phyloP scores from a whole-genome alignment of 92 coral and sea anemone genomes.

The Zoanthus sansibaricus region DNA sequence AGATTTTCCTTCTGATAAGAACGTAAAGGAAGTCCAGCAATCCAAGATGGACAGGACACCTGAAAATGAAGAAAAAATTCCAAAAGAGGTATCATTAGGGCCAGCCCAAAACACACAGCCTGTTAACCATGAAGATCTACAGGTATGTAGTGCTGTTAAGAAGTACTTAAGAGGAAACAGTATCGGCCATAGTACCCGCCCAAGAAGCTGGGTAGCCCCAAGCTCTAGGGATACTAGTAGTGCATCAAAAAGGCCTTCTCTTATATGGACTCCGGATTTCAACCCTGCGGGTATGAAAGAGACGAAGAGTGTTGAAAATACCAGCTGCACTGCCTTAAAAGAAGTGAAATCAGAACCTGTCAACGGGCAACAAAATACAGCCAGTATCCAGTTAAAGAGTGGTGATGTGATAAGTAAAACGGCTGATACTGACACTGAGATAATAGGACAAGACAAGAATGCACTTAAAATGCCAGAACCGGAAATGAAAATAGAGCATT shows the following conservation, averaged over 20 bases:
- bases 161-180: conserved; percentile 48
- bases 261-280: conserved; percentile 49
- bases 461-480: neutral
- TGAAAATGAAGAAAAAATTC: neutral
- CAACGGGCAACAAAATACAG: neutral
- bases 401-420: neutral
- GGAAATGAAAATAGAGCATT: neutral
- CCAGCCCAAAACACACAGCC: neutral
- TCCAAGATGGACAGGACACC: neutral
- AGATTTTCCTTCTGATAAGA: neutral
- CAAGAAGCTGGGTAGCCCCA: conserved; percentile 71
- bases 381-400: neutral
- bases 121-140: conserved; percentile 26
- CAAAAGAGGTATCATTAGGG: neutral
- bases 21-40: neutral
- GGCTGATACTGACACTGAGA: neutral
- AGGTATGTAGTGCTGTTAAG: conserved; percentile 45
- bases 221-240: conserved; percentile 16
- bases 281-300: conserved; percentile 27
- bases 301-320: neutral
- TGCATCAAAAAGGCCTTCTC: conserved; percentile 36
- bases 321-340: neutral
- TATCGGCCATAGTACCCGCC: conserved; percentile 54
- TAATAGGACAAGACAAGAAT: neutral
- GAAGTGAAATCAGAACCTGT: conserved; percentile 17